Conservation (phyloP, 2,888 invertebrate species). For the Acronicta psi region DNA sequence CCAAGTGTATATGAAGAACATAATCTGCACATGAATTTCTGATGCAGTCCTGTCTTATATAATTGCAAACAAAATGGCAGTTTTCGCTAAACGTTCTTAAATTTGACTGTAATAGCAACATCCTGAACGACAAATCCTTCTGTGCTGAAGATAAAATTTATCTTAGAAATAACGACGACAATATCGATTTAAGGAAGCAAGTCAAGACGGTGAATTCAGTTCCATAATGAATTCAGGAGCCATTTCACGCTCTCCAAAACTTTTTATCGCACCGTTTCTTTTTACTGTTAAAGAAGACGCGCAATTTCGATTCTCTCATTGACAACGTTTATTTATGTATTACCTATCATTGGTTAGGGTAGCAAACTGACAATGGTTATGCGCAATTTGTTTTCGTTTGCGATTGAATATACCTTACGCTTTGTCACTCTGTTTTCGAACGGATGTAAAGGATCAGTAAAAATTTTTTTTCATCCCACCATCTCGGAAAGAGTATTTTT, state of each 20-base stretch:
- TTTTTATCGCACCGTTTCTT: slow-evolving; percentile 55
- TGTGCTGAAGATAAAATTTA: slow-evolving; percentile 24
- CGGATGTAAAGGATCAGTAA: too few relatives aligned
- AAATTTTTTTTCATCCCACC: too few relatives aligned
- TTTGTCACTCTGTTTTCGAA: too few relatives aligned
- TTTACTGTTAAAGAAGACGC: slow-evolving; percentile 48
- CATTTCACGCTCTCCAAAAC: slow-evolving; percentile 54
- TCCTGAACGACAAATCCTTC: slow-evolving; percentile 4
- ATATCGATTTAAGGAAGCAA: slow-evolving; percentile 49
- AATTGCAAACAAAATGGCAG: too few relatives aligned
- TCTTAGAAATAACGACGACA: slow-evolving; percentile 30
- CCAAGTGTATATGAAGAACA: too few relatives aligned
- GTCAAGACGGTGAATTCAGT: slow-evolving; percentile 48
- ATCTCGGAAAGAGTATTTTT: too few relatives aligned
- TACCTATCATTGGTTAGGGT: slow-evolving; percentile 33
- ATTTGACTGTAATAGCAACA: not conserved
- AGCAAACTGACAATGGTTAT: slow-evolving; percentile 38
- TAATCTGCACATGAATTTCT: too few relatives aligned
- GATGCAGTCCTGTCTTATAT: too few relatives aligned
- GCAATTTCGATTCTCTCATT: slow-evolving; percentile 45
- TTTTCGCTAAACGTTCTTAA: too few relatives aligned
- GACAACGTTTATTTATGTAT: slow-evolving; percentile 55
- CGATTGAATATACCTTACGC: slow-evolving; percentile 11
- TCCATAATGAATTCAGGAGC: slow-evolving; percentile 54
- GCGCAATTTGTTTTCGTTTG: slow-evolving; percentile 43